These are phyloP conservation scores for Trematocara stigmaticum DNA, from an alignment of 2,113 vertebrate species.

Conservation along the genomic window DNA sequence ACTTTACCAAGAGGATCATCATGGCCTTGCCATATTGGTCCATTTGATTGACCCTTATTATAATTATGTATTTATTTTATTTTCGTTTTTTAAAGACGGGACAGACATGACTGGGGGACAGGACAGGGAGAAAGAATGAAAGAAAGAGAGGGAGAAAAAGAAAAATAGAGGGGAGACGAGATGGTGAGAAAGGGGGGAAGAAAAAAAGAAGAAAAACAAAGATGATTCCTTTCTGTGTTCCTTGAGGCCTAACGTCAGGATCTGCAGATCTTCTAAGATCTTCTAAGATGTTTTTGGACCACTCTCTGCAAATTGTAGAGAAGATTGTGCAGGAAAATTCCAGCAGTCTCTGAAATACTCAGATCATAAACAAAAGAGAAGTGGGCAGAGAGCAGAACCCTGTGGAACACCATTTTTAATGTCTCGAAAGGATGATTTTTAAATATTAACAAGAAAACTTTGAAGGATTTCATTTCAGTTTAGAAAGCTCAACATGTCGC, in stretches of 20 bases:
- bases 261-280: not conserved
- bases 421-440: accelerated
- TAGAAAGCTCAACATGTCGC: not conserved
- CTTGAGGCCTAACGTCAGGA: not conserved
- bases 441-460: not conserved
- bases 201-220: not conserved
- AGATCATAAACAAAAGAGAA: not conserved
- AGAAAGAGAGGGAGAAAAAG: too few relatives aligned
- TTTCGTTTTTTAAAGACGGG: too few relatives aligned
- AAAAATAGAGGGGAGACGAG: too few relatives aligned
- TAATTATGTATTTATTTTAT: too few relatives aligned
- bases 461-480: not conserved
- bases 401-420: not conserved
- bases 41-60: too few relatives aligned
- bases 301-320: not conserved
- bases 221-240: not conserved
- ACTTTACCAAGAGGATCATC: too few relatives aligned
- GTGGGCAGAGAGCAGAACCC: not conserved
- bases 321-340: not conserved
- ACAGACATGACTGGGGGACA: too few relatives aligned
- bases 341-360: not conserved
- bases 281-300: not conserved
- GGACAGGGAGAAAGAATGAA: too few relatives aligned
- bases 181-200: too few relatives aligned
- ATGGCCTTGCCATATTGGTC: too few relatives aligned